Evolutionary conservation across 2,797 vertebrate species (phyloP).

Genomic region (Danio aesculapii): DNA sequence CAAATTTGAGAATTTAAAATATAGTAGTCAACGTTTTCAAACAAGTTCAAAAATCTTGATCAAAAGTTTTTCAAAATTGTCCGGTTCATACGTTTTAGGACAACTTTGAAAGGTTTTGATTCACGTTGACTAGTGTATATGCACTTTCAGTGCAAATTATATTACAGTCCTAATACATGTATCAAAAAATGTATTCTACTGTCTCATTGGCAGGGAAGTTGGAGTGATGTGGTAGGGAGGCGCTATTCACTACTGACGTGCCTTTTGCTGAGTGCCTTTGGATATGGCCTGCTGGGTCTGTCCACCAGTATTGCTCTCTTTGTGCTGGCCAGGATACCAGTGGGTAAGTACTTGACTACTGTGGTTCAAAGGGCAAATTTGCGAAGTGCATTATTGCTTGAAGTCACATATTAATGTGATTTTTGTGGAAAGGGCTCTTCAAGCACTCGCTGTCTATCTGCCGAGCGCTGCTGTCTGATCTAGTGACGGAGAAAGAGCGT

Average conservation of each 20-base stretch:
- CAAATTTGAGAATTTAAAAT: too few species aligned
- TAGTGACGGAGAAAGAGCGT: slow-evolving; percentile 89
- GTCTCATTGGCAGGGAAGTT: slow-evolving; percentile 86
- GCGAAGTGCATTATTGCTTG: not conserved
- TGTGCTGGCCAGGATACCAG: slow-evolving; percentile 88
- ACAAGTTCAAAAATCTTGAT: too few species aligned
- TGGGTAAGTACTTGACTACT: slow-evolving; percentile 81
- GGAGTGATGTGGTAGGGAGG: slow-evolving; percentile 94
- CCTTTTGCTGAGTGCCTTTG: slow-evolving; percentile 88
- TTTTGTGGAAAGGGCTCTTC: slow-evolving; percentile 87
- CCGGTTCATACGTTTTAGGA: too few species aligned
- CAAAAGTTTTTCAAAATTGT: too few species aligned
- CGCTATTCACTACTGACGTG: slow-evolving; percentile 87
- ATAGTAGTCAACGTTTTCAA: too few species aligned
- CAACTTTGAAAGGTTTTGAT: too few species aligned
- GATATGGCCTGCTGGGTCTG: slow-evolving; percentile 89
- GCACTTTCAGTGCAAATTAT: too few species aligned
- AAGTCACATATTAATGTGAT: not conserved
- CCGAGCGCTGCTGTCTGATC: slow-evolving; percentile 93
- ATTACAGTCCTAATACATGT: too few species aligned
- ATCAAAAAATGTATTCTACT: not conserved
- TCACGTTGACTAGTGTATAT: too few species aligned
- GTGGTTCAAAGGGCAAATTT: not conserved
- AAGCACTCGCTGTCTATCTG: slow-evolving; percentile 97
- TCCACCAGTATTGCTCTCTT: slow-evolving; percentile 88